A percentile compares a stretch with the other conserved stretches of the same genome.
These are phyloP conservation scores for Pandemis corylana DNA, from an alignment of 2,888 invertebrate genomes.

Conservation along the genomic window DNA sequence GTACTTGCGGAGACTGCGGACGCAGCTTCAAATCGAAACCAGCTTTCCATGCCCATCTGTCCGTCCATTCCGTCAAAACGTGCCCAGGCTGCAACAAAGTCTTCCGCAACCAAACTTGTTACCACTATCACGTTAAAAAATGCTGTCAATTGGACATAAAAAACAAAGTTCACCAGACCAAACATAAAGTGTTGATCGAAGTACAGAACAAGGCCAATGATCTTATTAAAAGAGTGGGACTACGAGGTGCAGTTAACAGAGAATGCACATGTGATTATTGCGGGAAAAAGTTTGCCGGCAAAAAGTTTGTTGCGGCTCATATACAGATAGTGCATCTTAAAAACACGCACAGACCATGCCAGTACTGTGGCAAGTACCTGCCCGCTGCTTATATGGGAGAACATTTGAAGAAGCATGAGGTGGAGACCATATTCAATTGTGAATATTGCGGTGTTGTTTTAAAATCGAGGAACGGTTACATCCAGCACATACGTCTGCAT, in stretches of 20 bases:
- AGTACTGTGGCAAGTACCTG: conserved; percentile 68
- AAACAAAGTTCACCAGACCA: conserved; percentile 52
- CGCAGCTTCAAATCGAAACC: conserved; percentile 60
- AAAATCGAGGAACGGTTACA: conserved; percentile 67
- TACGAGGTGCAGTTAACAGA: conserved; percentile 62
- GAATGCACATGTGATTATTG: conserved; percentile 75
- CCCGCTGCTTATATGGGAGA: conserved; percentile 74
- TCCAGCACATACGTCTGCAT: conserved; percentile 72
- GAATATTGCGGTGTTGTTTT: conserved; percentile 63
- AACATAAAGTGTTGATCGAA: conserved; percentile 58
- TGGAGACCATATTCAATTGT: conserved; percentile 57
- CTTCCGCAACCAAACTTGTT: conserved; percentile 71
- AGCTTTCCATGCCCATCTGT: conserved; percentile 65
- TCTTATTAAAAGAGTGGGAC: conserved; percentile 63
- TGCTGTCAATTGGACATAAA: conserved; percentile 66
- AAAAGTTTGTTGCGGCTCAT: conserved; percentile 70
- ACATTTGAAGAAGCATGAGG: conserved; percentile 67
- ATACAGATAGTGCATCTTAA: conserved; percentile 77
- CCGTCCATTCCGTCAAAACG: conserved; percentile 60
- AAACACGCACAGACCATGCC: conserved; percentile 70
- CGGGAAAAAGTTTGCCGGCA: conserved; percentile 69
- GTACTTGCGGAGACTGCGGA: conserved; percentile 72
- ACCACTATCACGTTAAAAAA: conserved; percentile 65
- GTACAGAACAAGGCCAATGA: conserved; percentile 58
- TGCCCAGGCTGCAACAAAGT: conserved; percentile 69